Percentiles rank a stretch among this genome's conserved stretches.
These are phyloP conservation scores for Misgurnus anguillicaudatus DNA, from an alignment of 2,113 vertebrate genomes.

Conservation along the genomic window DNA sequence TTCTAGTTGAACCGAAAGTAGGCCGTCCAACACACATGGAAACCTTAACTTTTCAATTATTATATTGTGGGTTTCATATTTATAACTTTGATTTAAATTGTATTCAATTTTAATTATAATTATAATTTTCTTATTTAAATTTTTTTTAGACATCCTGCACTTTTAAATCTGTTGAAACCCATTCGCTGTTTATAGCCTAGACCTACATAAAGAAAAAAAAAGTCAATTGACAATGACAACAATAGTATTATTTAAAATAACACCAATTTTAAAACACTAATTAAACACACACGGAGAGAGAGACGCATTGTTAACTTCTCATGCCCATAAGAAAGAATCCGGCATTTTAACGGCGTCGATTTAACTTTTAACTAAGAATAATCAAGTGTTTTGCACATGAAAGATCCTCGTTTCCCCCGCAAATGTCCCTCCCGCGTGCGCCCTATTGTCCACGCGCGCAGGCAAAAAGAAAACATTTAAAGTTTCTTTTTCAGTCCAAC, in stretches of 20 bases:
- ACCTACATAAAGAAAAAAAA: background rate
- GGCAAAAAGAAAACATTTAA: conserved; percentile 66
- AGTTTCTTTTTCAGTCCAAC: conserved; percentile 54
- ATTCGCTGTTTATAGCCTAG: background rate
- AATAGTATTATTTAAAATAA: background rate
- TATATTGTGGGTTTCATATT: background rate
- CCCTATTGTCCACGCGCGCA: conserved; percentile 52
- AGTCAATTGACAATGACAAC: background rate
- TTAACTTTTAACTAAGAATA: conserved; percentile 52
- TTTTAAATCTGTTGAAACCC: no score
- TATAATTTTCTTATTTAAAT: no score
- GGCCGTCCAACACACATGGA: background rate
- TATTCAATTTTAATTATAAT: no score
- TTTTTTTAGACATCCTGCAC: no score
- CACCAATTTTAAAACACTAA: no score
- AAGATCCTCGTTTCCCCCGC: conserved; percentile 60
- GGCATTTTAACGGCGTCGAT: no score
- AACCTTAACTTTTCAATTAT: background rate
- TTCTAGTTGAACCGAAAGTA: background rate
- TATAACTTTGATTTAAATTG: no score
- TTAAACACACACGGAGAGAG: background rate
- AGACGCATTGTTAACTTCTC: background rate
- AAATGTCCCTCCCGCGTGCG: conserved; percentile 63
- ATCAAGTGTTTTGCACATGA: conserved; percentile 66
- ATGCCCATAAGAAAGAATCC: conserved; percentile 12